Evolutionary conservation across 2,797 vertebrate species (phyloP).

Genomic region (Tapera naevia): DNA sequence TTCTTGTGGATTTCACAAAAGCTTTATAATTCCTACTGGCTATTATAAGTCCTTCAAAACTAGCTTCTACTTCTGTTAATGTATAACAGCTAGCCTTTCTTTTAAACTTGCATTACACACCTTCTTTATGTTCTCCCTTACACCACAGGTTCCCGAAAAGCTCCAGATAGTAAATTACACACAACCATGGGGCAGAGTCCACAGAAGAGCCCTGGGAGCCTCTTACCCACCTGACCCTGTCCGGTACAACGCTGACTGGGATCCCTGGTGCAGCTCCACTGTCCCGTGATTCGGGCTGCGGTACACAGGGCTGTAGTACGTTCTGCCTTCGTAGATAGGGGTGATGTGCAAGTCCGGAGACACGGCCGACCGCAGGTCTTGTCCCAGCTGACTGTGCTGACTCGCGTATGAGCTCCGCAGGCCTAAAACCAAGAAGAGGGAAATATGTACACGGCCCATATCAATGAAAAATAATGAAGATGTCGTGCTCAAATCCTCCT

Average conservation of each 20-base stretch:
- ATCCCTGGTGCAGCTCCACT: slow-evolving; percentile 80
- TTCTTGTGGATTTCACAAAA: background rate
- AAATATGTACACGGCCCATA: rapidly evolving
- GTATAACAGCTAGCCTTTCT: rapidly evolving
- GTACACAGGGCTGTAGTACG: slow-evolving; percentile 91
- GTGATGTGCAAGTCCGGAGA: slow-evolving; percentile 94
- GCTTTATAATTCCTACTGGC: background rate
- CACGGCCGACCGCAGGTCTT: slow-evolving; percentile 86
- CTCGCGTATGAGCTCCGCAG: slow-evolving; percentile 91
- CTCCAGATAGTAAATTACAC: background rate
- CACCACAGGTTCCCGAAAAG: background rate
- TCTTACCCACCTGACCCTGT: slow-evolving; percentile 84
- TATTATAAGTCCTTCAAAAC: background rate
- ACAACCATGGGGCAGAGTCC: background rate
- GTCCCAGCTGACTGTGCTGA: slow-evolving; percentile 92
- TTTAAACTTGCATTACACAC: background rate
- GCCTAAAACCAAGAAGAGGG: slow-evolving; percentile 74
- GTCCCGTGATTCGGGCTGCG: slow-evolving; percentile 87
- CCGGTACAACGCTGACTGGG: slow-evolving; percentile 86
- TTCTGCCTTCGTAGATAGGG: slow-evolving; percentile 93
- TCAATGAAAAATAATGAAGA: background rate
- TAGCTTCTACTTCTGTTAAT: background rate
- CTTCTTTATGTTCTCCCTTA: background rate
- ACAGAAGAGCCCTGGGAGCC: background rate
- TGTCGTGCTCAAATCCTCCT: background rate